These are phyloP conservation scores for Eilema depressum DNA, from an alignment of 2,888 invertebrate species.

Conservation along the genomic window DNA sequence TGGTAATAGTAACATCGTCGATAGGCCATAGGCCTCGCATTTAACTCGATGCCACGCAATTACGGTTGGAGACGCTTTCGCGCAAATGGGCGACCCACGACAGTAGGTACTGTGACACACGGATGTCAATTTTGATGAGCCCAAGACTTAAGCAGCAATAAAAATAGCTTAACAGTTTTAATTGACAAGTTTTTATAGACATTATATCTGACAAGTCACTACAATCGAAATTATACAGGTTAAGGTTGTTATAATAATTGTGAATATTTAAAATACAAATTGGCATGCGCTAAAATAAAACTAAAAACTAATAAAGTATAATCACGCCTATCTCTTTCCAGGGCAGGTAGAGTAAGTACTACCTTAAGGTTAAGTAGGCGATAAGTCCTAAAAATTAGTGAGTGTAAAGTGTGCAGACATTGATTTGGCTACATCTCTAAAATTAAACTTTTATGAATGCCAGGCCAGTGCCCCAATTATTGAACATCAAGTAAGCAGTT, in stretches of 20 bases:
- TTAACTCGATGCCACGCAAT: slow-evolving; percentile 54
- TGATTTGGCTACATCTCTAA: no score
- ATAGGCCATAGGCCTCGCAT: slow-evolving; percentile 47
- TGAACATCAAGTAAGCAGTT: no score
- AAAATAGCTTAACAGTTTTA: slow-evolving; percentile 1
- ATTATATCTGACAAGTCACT: not conserved
- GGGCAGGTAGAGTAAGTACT: not conserved
- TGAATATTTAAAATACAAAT: not conserved
- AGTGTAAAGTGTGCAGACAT: no score
- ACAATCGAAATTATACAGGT: not conserved
- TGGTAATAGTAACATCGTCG: slow-evolving; percentile 31
- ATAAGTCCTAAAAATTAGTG: no score
- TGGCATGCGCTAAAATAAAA: no score
- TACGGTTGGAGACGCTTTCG: slow-evolving; percentile 61
- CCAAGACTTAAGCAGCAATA: not conserved
- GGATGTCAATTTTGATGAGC: slow-evolving; percentile 32
- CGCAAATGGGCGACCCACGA: slow-evolving; percentile 54
- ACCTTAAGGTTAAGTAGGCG: no score
- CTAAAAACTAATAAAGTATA: no score
- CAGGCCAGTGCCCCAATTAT: no score
- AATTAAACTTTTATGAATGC: no score
- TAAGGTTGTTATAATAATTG: not conserved
- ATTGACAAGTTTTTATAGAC: not conserved
- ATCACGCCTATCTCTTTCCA: not conserved
- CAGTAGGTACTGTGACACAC: slow-evolving; percentile 50